Conservation (phyloP, 1,140 invertebrate species). For the Panonychus citri region DNA sequence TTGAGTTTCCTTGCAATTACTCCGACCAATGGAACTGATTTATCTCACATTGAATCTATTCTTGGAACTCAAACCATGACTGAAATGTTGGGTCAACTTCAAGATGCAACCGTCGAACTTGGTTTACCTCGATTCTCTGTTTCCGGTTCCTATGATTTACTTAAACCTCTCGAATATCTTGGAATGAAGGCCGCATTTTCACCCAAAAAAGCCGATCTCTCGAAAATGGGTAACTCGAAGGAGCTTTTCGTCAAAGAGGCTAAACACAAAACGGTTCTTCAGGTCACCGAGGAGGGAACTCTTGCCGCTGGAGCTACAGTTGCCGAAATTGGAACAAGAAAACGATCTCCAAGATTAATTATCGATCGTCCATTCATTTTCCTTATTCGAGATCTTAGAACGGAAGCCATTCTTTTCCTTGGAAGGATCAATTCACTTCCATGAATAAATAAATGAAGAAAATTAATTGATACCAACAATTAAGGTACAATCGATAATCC, state of each 20-base stretch:
- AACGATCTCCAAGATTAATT: conserved; percentile 17
- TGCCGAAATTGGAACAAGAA: conserved; percentile 5
- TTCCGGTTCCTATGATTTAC: neutral
- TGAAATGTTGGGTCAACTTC: neutral
- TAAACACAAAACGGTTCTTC: conserved; percentile 51
- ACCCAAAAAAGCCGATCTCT: neutral
- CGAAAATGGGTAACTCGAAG: neutral
- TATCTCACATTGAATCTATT: neutral
- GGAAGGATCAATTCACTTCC: conserved; percentile 21
- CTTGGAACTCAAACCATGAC: neutral
- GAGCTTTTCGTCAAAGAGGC: conserved; percentile 33
- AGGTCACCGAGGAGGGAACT: conserved; percentile 54
- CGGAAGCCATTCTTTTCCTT: conserved; percentile 36
- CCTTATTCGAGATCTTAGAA: conserved; percentile 35
- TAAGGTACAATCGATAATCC: too few relatives aligned
- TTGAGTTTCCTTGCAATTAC: neutral
- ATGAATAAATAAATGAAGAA: too few relatives aligned
- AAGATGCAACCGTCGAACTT: neutral
- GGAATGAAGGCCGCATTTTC: neutral
- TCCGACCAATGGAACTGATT: neutral
- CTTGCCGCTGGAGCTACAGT: conserved; percentile 46
- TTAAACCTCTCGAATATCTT: neutral
- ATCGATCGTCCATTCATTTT: conserved; percentile 45
- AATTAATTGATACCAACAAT: too few relatives aligned
- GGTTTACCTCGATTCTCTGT: neutral